Evolutionary conservation across 2,888 invertebrate species (phyloP), one percentile per base, ranked within the genome.

Genomic region (Norana najaformis): DNA sequence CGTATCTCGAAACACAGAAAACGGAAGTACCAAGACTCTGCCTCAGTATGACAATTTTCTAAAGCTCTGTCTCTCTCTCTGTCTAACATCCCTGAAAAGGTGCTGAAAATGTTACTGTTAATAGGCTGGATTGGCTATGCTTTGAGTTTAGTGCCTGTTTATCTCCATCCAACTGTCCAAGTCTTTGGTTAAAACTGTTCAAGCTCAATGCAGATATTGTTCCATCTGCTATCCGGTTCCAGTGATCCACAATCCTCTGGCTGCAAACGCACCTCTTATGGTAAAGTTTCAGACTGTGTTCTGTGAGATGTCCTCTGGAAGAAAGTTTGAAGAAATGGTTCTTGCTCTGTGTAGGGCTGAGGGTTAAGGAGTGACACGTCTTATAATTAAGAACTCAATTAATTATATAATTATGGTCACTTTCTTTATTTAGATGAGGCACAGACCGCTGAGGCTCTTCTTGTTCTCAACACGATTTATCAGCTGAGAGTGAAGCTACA

Each of bases 1-100:
- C 85, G 2, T 85, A 85, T 37, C 36, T 85, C 14, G 85, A 85
- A 85, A 14, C 4, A 36, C 85, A 85, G 85, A 85, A 4, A 37
- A 16, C 23, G 23, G 85, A 85, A 85, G 85, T 85, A 36, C 35
- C 18, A 85, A 85, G 16, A 85, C 37, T 85, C 36, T 85, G 85
- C 85, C 85, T 85, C 85, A 85, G 85, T 85, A 85, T 69, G 69
- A 69, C n/a, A 3, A 69, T 30, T 69, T 69, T 47, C 47, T 69
- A 69, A 16, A 47, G 20, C 18, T 53, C 30, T 53, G 2, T 41
- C 3, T 47, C 47, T 47, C 1, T 47, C 30, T 69, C 69, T 69
- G 69, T 47, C 23, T 47, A 5, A 69, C 1, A n/a, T 30, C 69
- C n/a, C 69, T n/a, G 69, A 69, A 69, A n/a, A 30, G 2, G 23